Base-by-base conservation (phyloP, 1,140 invertebrate species). In the Globodera ellingtonae region DNA sequence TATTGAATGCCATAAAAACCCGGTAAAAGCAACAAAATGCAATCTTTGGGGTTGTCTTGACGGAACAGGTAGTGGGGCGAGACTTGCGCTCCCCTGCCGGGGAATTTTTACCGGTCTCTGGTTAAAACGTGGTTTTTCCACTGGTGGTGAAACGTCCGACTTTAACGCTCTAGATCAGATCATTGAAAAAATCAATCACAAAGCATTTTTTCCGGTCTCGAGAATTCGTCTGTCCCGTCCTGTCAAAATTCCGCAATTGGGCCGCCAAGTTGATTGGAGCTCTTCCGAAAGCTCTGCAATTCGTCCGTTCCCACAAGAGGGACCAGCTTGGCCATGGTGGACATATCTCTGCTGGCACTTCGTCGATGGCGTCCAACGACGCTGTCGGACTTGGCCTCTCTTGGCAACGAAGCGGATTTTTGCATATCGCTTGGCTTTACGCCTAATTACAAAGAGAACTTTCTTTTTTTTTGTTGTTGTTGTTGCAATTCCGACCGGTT, bases 181-280 rank as follows among this genome's bases (percentile, higher is more conserved):
- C 35, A 35, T 35, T 35, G 35, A 35, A 35, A 35, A 35, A 35
- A 35, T 35, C 35, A 35, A 35, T 35, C 35, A 35, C 35, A 35
- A 35, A 35, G 35, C 35, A 35, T 35, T 35, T 35, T 35, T 35
- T 35, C 35, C 35, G 35, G 35, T 35, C 35, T 35, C 35, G 35
- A 35, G 35, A 35, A 47, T 62, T 62, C 6, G 5, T 62, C 15
- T 62, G 56, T 15, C 6, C 56, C 18, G 10, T 62, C 6, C 18
- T 10, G 10, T 59, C 52, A 79, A 24, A 79, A 48, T 79, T 79
- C 78, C 10, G 78, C 35, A 15, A 79, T 79, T 24, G 50, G 78
- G 13, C 78, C 78, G 35, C 72, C 79, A 48, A 79, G 50, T 62
- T 79, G 78, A 9, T 47, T 59, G n/a, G 78, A 79, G 78, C 76